Evolutionary conservation across 1,140 invertebrate genomes (phyloP), one percentile per base, ranked within the genome.

Genomic region (Argopecten irradians): DNA sequence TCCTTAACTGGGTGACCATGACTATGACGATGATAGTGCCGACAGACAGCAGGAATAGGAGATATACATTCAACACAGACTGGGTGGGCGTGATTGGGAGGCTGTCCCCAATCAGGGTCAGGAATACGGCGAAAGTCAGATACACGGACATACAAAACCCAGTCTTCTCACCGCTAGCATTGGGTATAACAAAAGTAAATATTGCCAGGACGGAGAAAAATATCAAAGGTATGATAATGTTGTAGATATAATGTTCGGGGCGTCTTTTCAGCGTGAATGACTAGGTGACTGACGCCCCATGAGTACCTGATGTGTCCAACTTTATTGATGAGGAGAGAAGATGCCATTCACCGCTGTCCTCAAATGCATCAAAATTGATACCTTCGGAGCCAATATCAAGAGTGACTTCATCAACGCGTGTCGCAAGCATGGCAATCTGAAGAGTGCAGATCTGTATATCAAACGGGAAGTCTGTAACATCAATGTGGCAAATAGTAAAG

Each of bases 141-240:
- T 89, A 91, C 16, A 91, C 89, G 0, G 92, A 88, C 13, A 91
- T 85, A 28, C 86, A 71, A 82, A 90, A 91, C 0, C 87, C 83
- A 11, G 85, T 82, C 55, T 91, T 92, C 46, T 91, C 92, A 34
- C 90, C 91, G 34, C 87, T 43, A 16, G 87, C 87, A 2, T 85
- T 82, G n/a, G 92, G 92, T 34, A 92, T 46, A 14, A 91, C 43
- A 86, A 92, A 92, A 16, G 89, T 89, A 16, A 89, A 86, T 0
- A 82, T 83, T 19, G 89, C 89, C 13, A 92, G 46, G 22, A 90
- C 11, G 1, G 89, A 88, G 0, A 92, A 32, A 3, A 91, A 35
- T 14, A 90, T 32, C 8, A 91, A 84, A 0, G 92, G 92, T 0
- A 91, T 19, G 5, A 91, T 89, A 1, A 91, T 34, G 82, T 88